A percentile compares a stretch with the other conserved stretches of the same genome.
phyloP scores from a whole-genome alignment of 2,113 vertebrate genomes.

The Scartelaos histophorus region DNA sequence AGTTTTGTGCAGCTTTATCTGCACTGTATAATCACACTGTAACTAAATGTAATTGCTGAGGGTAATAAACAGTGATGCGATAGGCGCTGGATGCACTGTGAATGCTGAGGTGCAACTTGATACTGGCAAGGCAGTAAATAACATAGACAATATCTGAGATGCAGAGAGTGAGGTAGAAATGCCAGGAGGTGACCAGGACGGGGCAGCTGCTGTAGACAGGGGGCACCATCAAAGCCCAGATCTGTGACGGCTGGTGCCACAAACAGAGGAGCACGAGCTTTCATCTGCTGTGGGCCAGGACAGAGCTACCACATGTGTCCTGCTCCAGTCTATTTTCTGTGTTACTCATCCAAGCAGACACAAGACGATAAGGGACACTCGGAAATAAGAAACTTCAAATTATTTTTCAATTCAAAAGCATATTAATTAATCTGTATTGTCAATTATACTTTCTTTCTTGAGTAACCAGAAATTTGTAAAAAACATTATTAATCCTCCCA shows the following conservation, averaged over 20 bases:
- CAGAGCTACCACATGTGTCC: conserved; percentile 29
- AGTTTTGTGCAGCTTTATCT: conserved; percentile 23
- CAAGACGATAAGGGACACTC: conserved; percentile 58
- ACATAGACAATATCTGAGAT: conserved; percentile 18
- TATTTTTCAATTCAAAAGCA: too few species aligned
- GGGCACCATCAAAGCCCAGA: conserved; percentile 54
- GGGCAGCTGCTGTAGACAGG: conserved; percentile 46
- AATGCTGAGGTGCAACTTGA: conserved; percentile 29
- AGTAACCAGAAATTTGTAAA: conserved; percentile 18
- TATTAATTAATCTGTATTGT: too few species aligned
- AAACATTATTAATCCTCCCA: conserved; percentile 18
- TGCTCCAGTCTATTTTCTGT: conserved; percentile 58
- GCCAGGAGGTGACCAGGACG: conserved; percentile 40
- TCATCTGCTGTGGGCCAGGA: conserved; percentile 43
- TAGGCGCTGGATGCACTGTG: conserved; percentile 25
- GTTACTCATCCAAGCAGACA: conserved; percentile 45
- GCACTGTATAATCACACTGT: conserved; percentile 32
- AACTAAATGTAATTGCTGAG: conserved; percentile 49
- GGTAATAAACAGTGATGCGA: conserved; percentile 52
- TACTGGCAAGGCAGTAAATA: conserved; percentile 25
- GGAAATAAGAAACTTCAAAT: too few species aligned
- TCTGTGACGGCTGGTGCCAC: conserved; percentile 55
- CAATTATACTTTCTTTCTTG: conserved; percentile 21
- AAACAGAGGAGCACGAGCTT: conserved; percentile 45
- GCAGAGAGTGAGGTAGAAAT: conserved; percentile 22